These are phyloP conservation scores for Myotis vivesi DNA, from an alignment of 2,797 vertebrate genomes.

Conservation along the genomic window DNA sequence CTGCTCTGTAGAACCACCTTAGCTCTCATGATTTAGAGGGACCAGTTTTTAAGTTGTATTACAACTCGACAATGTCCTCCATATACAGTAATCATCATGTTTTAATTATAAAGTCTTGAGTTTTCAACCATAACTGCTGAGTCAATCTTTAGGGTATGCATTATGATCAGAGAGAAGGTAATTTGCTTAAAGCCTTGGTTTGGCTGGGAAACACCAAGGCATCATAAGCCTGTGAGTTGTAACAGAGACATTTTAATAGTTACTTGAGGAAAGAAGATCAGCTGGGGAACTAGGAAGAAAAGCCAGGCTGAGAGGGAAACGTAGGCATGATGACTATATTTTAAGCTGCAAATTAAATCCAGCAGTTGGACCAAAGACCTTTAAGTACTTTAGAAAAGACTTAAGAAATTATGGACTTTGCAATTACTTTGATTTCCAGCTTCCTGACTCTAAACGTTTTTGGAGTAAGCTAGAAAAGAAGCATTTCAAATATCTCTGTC, in stretches of 20 bases:
- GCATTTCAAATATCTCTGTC: constrained; percentile 17
- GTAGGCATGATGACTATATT: neutral
- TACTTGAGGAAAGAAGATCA: constrained; percentile 43
- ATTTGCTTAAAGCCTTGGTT: constrained; percentile 33
- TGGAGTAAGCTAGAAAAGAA: constrained; percentile 25
- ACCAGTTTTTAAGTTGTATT: constrained; percentile 13
- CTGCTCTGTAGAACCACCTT: neutral
- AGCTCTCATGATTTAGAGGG: constrained; percentile 8
- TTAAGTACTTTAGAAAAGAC: constrained; percentile 48
- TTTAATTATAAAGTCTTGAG: constrained; percentile 41
- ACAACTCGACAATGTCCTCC: neutral
- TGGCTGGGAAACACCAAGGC: constrained; percentile 29
- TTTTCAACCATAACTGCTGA: constrained; percentile 35
- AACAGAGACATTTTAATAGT: constrained; percentile 48
- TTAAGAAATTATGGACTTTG: constrained; percentile 51
- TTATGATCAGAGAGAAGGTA: constrained; percentile 48
- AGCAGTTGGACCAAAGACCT: constrained; percentile 2
- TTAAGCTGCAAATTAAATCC: constrained; percentile 56
- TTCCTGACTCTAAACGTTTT: constrained; percentile 27
- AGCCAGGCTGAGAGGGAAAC: neutral
- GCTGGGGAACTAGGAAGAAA: constrained; percentile 43
- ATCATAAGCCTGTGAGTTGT: constrained; percentile 25
- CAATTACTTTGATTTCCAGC: constrained; percentile 51
- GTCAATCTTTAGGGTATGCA: neutral
- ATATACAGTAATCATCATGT: constrained; percentile 20